Evolutionary conservation across 2,113 vertebrate species (phyloP), one percentile per base, ranked within the genome.

Genomic region (Philantomba maxwellii): DNA sequence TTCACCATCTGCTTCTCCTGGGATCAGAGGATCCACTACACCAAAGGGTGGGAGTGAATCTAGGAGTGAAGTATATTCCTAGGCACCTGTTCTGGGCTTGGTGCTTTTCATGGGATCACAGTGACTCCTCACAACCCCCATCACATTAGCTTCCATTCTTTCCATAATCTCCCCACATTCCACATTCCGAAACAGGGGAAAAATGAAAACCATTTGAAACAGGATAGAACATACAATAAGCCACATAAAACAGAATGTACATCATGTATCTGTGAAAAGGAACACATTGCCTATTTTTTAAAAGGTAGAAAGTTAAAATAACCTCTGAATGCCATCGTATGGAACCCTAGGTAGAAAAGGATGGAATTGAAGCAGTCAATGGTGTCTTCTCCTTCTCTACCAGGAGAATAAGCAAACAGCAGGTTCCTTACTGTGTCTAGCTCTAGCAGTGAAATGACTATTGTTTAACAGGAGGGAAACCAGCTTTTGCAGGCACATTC

Each of bases 251-350:
- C 12, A 80, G 43, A 91, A 55, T 3, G 1, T 39, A 77, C 15
- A 2, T 30, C 43, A 47, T 43, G 1, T 8, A 51, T 30, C 21
- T 49, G 17, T 47, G 60, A 39, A 9, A n/a, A 51, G 49, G 43
- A 23, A n/a, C 43, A 58, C 16, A 33, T 14, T 7, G 51, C 55
- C 6, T 14, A 53, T 30, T 66, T 77, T 70, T 33, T 33, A 60
- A 62, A 57, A 43, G 23, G 47, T 45, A 28, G 33, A 36, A 80
- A 95, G 62, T 23, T 15, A 83, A 93, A 80, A 28, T 81, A 83
- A 17, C 2, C 1, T 19, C 45, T 51, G 21, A 25, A 1, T 30
- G 2, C 19, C 33, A 23, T 53, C 3, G 0, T 6, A 1, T 25
- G 39, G 49, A 83, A 80, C 6, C 0, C 9, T 3, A 33, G 2